These are phyloP conservation scores for Plutella xylostella DNA, from an alignment of 2,888 invertebrate species.

Conservation along the genomic window DNA sequence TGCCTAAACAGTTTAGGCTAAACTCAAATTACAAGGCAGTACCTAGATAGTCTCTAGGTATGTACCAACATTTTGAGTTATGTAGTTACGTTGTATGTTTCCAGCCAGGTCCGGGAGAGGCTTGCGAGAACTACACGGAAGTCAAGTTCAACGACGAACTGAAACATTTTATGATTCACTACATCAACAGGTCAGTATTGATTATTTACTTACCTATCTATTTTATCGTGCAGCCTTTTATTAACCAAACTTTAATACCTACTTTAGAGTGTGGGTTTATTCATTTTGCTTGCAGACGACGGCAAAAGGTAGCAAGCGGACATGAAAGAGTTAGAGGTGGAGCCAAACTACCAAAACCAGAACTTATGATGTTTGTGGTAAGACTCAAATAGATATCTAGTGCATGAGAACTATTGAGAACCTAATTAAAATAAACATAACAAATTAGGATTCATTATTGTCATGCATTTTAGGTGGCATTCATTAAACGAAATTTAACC, in stretches of 20 bases:
- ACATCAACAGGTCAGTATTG: slow-evolving; percentile 42
- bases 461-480: no score
- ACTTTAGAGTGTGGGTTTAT: no score
- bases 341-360: slow-evolving; percentile 35
- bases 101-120: slow-evolving; percentile 37
- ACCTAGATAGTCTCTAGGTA: no score
- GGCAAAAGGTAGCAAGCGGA: slow-evolving; percentile 47
- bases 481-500: neutral
- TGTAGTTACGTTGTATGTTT: slow-evolving; percentile 17
- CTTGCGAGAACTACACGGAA: slow-evolving; percentile 40
- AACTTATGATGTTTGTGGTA: slow-evolving; percentile 57
- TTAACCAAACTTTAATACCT: no score
- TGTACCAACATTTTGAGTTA: no score
- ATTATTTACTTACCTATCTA: neutral
- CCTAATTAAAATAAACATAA: no score
- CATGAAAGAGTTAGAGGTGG: slow-evolving; percentile 47
- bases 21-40: no score
- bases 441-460: no score
- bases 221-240: no score
- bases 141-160: slow-evolving; percentile 40
- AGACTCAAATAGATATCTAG: slow-evolving; percentile 18
- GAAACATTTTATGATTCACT: slow-evolving; percentile 40
- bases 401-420: neutral
- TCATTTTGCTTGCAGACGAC: slow-evolving; percentile 29
- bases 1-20: no score